phyloP scores from a whole-genome alignment of 2,113 vertebrate species.

The Hoplias malabaricus region DNA sequence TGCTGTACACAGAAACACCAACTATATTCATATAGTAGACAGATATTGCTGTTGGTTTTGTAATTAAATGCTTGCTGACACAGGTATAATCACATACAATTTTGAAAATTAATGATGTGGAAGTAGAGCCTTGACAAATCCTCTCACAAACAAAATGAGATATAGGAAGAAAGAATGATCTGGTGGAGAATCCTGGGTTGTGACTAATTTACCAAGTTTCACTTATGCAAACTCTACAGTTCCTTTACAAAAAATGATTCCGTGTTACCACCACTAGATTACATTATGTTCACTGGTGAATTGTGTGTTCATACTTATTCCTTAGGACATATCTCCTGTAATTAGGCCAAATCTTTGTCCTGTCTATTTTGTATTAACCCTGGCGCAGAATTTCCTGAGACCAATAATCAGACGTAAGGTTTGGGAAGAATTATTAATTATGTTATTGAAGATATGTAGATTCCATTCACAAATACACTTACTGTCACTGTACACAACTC shows the following conservation, averaged over 20 bases:
- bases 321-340: neutral
- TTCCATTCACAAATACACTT: neutral
- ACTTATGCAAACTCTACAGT: neutral
- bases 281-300: neutral
- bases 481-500: constrained; percentile 7
- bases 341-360: constrained; percentile 1
- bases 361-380: neutral
- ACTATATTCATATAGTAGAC: constrained; percentile 56
- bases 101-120: constrained; percentile 25
- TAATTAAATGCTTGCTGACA: constrained; percentile 51
- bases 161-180: neutral
- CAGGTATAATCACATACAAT: constrained; percentile 56
- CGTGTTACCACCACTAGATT: neutral
- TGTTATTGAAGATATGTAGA: neutral
- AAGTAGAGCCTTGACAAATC: constrained; percentile 54
- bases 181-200: neutral
- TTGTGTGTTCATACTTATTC: neutral
- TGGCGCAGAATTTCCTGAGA: neutral
- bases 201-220: neutral
- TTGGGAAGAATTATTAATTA: neutral
- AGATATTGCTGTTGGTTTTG: constrained; percentile 61
- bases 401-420: neutral
- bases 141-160: constrained; percentile 36
- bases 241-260: neutral
- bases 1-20: constrained; percentile 56